Evolutionary conservation across 2,888 invertebrate genomes (phyloP), one percentile per base, ranked within the genome.

Genomic region (Galerucella nymphaeae): DNA sequence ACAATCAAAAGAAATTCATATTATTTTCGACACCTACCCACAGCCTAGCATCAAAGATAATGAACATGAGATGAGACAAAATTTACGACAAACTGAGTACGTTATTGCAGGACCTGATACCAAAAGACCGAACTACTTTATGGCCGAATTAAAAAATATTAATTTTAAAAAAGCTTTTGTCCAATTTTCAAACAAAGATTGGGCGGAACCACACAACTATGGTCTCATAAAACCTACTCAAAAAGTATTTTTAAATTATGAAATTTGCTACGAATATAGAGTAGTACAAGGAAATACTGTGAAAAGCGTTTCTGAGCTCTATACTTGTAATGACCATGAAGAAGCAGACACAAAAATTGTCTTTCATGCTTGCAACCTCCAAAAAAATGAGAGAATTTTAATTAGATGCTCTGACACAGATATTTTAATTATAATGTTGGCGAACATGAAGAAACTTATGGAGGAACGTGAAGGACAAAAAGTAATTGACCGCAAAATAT

Each of bases 151-250:
- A 41, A 63, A 63, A 45, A 63, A 63, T 20, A 63, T 63, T 45
- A 63, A 63, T 20, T 63, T 63, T 18, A 63, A 30, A 45, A 18
- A 63, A 63, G 48, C 23, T 45, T 42, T 63, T 42, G 63, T 63
- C 10, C 10, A 63, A 20, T 63, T 63, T 20, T 18, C 45, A 14
- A 45, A 45, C 63, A 63, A 63, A 45, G 16, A 63, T 63, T 63
- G 63, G 63, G 16, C 63, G 18, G 23, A 18, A 9, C 10, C 13
- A 10, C 5, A 16, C 20, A 42, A 23, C 18, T 14, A 18, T 63
- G 10, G 45, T 13, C 18, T 63, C 45, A 63, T 45, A 45, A 48
- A 63, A 48, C 42, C 63, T 10, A 63, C 63, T 20, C 23, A 63
- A 23, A 63, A 42, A 42, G 3, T 63, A 14, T 63, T 63, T 23